Base-by-base conservation (phyloP, 2,888 invertebrate species). In the Drosophila lacicola region DNA sequence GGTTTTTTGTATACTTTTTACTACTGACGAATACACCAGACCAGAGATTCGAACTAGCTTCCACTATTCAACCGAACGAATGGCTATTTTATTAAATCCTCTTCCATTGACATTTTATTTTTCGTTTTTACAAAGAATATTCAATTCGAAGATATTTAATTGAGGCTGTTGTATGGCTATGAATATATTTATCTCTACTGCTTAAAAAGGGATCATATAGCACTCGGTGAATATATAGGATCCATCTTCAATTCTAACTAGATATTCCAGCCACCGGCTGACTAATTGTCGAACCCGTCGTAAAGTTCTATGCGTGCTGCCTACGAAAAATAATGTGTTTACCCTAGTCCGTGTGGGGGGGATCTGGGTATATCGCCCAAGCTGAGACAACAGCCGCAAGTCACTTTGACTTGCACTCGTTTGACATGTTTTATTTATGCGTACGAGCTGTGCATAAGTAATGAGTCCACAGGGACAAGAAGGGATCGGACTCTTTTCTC, bases 391-490 rank as follows among this genome's bases (percentile, higher is more conserved):
- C 70, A 78, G 76, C 70, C 74, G 55, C 73, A 66, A 76, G 70
- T 75, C 70, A 66, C 44, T 70, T 69, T 70, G 76, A 44, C 45
- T 75, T 49, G 54, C 63, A 80, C 63, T 80, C 67, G 71, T 70
- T 83, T 83, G 79, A 71, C 89, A 89, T 88, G 87, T 85, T 78
- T 90, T 89, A 88, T 90, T 88, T 85, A 90, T 90, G 89, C 83
- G 75, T 77, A 85, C 88, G 89, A 81, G 79, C 78, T 90, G 88
- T 85, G 89, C 88, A 90, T 88, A 85, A 81, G 68, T 74, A 90
- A 90, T 90, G 79, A 54, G 75, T 53, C 61, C 47, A 14, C 34
- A 34, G 47, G 53, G 64, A 34, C n/a, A 39, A 33, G 49, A 14
- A 51, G 58, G 60, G 50, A 71, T 53, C 39, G 63, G 51, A 47